Percentiles rank a stretch among this genome's conserved stretches.
phyloP scores from a whole-genome alignment of 2,113 vertebrate species.

The human region DNA sequence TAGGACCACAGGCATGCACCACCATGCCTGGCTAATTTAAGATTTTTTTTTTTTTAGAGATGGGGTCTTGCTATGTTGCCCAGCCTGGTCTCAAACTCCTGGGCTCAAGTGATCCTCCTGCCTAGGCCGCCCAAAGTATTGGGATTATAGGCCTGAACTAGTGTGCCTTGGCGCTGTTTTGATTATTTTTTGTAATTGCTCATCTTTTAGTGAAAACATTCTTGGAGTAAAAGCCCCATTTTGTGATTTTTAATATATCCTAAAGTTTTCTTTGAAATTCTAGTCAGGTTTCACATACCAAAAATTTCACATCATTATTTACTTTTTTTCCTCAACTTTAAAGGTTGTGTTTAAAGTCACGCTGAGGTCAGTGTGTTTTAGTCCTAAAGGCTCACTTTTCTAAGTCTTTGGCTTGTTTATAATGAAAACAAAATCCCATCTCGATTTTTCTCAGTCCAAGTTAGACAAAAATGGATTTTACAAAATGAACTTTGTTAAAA shows the following conservation, averaged over 20 bases:
- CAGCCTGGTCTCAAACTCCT: no score
- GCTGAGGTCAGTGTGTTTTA: background rate
- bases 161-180: background rate
- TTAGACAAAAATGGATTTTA: conserved; percentile 20
- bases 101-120: no score
- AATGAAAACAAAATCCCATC: conserved; percentile 1
- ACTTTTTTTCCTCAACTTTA: background rate
- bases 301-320: conserved; percentile 6
- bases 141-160: no score
- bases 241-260: background rate
- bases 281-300: background rate
- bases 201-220: conserved; percentile 39
- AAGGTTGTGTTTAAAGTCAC: no score
- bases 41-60: no score
- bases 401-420: background rate
- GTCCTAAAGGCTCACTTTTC: background rate
- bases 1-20: no score
- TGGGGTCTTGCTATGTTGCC: no score
- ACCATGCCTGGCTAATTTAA: no score
- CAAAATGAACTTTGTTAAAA: background rate
- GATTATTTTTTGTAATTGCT: conserved; percentile 7
- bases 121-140: no score
- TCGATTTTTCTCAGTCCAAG: background rate
- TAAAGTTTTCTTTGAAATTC: conserved; percentile 34
- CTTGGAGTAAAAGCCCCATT: background rate